Evolutionary conservation across 2,888 invertebrate species (phyloP), one percentile per base, ranked within the genome.

Genomic region (Branchipolynoe longqiensis): DNA sequence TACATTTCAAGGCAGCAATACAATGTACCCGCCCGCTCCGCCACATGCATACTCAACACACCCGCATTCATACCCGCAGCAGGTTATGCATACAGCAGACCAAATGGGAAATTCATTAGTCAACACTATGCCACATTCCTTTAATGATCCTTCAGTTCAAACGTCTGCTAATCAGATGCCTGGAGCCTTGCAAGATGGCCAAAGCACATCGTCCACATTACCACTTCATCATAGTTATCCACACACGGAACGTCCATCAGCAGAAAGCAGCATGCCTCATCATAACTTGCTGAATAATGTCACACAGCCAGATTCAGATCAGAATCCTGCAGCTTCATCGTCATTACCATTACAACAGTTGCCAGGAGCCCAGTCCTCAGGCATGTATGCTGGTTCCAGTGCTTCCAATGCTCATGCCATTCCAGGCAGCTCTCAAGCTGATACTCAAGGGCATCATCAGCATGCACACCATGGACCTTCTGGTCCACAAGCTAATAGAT

Each of bases 1-100:
- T 28, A 31, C 62, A 31, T n/a, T 28, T 14, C 62, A 62, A 62
- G 62, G 62, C 62, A 62, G 62, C 62, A 62, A 31, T 28, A 62
- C 31, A 4, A 62, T 31, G 62, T 62, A 62, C 31, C 62, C 62
- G 25, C 62, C 31, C 25, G 31, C 1, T 25, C 25, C n/a, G n/a
- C n/a, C 14, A 18, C 25, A 28, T n/a, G 28, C 14, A 28, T 62
- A 28, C 25, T 25, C 62, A 62, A 25, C 12, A 28, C 31, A n/a
- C 25, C 14, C 25, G 14, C 62, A 62, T 31, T 12, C 62, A 62
- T 62, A 62, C 31, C 62, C 18, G 62, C 62, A 62, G 62, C 62
- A 62, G 62, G 14, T n/a, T 62, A 28, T 62, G 62, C 12, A 25
- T 12, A 62, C 28, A 4, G 25, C 28, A 6, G 31, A 28, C 31